Percentiles rank a stretch among this genome's conserved stretches.
phyloP scores from a whole-genome alignment of 1,140 invertebrate genomes.

The Sinella curviseta region DNA sequence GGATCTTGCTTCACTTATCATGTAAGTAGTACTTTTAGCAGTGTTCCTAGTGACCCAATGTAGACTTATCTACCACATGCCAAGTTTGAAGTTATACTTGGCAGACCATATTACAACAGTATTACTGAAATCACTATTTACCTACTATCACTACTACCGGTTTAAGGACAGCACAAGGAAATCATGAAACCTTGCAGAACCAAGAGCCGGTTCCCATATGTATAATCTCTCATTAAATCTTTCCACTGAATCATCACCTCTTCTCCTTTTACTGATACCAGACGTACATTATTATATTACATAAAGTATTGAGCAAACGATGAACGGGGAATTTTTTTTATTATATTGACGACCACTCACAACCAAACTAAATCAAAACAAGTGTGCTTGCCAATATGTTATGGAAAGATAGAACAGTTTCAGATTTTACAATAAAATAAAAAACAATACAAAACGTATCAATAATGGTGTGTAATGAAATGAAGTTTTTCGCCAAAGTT shows the following conservation, averaged over 20 bases:
- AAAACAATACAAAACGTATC: neutral
- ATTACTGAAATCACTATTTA: slow-evolving; percentile 5
- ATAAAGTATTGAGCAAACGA: neutral
- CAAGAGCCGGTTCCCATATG: slow-evolving; percentile 28
- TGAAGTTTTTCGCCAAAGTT: neutral
- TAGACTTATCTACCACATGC: neutral
- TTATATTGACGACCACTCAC: too few species aligned
- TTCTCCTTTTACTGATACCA: slow-evolving; percentile 1
- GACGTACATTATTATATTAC: too few species aligned
- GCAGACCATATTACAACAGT: slow-evolving; percentile 23
- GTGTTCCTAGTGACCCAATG: slow-evolving; percentile 20
- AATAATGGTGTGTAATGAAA: neutral
- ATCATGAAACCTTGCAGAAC: neutral
- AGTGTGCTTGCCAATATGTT: neutral
- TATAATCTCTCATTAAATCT: slow-evolving; percentile 39
- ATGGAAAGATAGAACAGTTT: neutral
- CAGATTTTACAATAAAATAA: neutral
- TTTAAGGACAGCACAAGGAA: slow-evolving; percentile 1
- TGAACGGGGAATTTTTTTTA: neutral
- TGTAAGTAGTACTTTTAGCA: neutral
- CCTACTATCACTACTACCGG: slow-evolving; percentile 20
- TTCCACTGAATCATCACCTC: slow-evolving; percentile 32
- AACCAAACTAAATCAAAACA: neutral
- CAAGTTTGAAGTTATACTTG: neutral
- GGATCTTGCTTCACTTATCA: slow-evolving; percentile 10